These are phyloP conservation scores for Leptura quadrifasciata DNA, from an alignment of 2,888 invertebrate genomes.

Conservation along the genomic window DNA sequence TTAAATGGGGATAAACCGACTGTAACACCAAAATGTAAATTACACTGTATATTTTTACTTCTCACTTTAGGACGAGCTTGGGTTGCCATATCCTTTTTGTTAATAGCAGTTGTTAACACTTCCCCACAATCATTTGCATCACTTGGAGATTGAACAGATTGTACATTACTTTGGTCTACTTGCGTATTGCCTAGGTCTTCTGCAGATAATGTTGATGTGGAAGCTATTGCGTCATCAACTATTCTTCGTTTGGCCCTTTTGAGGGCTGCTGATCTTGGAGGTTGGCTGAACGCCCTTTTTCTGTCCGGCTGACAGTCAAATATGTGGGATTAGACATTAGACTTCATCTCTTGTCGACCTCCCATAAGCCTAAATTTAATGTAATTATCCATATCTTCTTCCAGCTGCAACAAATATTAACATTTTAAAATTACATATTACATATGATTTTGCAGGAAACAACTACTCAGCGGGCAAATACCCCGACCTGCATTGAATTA, in stretches of 20 bases:
- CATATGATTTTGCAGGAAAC: no score
- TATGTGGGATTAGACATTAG: conserved; percentile 52
- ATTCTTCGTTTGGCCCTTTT: conserved; percentile 15
- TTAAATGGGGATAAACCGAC: conserved; percentile 13
- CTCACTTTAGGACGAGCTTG: conserved; percentile 16
- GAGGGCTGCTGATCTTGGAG: conserved; percentile 25
- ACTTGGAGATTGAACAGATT: conserved; percentile 18
- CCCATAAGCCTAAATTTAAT: conserved; percentile 1
- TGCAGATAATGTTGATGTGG: conserved; percentile 20
- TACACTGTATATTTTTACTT: conserved; percentile 25
- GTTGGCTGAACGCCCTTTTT: conserved; percentile 44
- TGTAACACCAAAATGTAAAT: conserved; percentile 19
- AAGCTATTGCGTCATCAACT: conserved; percentile 21
- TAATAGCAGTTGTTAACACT: conserved; percentile 3
- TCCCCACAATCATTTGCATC: conserved; percentile 12
- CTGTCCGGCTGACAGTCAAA: conserved; percentile 54
- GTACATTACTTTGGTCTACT: not conserved
- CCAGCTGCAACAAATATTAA: conserved; percentile 6
- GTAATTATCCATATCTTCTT: conserved; percentile 7
- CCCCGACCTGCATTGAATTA: no score
- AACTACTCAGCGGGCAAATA: no score
- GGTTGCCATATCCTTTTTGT: conserved; percentile 20
- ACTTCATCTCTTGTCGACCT: conserved; percentile 42
- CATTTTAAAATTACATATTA: no score
- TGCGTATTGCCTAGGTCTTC: conserved; percentile 9